These are phyloP conservation scores for Asobara japonica DNA, from an alignment of 1,140 invertebrate species.

Conservation along the genomic window DNA sequence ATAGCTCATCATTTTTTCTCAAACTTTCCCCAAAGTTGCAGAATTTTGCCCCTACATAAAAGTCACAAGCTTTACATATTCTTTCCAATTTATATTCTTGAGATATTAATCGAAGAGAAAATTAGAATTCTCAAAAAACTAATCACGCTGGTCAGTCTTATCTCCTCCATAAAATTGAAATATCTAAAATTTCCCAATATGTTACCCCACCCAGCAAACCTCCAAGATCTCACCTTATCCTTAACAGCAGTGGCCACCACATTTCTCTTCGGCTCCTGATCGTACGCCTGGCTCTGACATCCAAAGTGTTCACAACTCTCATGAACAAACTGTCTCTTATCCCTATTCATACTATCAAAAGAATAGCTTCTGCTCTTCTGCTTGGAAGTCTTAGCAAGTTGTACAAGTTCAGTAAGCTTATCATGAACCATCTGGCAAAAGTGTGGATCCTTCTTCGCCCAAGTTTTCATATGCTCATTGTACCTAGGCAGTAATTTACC, in stretches of 20 bases:
- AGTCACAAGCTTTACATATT: too few species aligned
- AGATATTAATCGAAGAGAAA: too few species aligned
- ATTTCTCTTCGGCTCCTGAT: conserved; percentile 94
- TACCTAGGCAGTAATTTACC: conserved; percentile 84
- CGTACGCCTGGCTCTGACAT: conserved; percentile 91
- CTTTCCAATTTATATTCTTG: too few species aligned
- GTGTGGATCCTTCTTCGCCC: conserved; percentile 82
- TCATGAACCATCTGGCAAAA: conserved; percentile 89
- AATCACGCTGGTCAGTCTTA: too few species aligned
- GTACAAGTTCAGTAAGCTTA: conserved; percentile 84
- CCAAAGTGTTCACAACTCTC: conserved; percentile 96
- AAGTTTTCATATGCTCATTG: conserved; percentile 86
- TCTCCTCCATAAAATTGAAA: too few species aligned
- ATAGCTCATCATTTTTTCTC: too few species aligned
- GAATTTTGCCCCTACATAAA: too few species aligned
- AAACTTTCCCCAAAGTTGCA: too few species aligned
- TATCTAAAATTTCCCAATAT: too few species aligned
- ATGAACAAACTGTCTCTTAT: conserved; percentile 89
- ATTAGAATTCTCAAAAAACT: too few species aligned
- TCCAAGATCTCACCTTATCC: conserved; percentile 71
- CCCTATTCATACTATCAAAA: conserved; percentile 92
- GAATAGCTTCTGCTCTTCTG: conserved; percentile 87
- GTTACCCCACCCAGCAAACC: too few species aligned
- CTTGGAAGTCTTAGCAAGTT: conserved; percentile 88
- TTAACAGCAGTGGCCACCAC: conserved; percentile 90